These are phyloP conservation scores for Oceanodroma leucorhoa DNA, from an alignment of 2,797 vertebrate species.

Conservation along the genomic window DNA sequence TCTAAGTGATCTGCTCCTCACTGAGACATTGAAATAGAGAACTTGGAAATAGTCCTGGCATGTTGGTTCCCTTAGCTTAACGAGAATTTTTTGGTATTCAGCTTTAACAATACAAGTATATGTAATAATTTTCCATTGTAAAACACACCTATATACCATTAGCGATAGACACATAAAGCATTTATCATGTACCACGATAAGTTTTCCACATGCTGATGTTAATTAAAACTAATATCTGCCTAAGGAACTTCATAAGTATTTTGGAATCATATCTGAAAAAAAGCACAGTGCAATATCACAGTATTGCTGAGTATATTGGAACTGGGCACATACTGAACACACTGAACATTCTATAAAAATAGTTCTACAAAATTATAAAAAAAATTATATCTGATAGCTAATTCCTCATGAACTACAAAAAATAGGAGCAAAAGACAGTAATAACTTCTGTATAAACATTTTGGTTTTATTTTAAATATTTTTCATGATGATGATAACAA, in stretches of 20 bases:
- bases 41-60: background rate
- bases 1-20: background rate
- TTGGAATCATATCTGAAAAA: background rate
- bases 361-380: background rate
- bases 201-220: background rate
- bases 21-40: background rate
- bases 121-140: background rate
- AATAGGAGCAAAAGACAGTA: background rate
- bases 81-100: background rate
- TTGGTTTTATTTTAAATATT: background rate
- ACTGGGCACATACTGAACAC: background rate
- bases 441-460: background rate
- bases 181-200: accelerated
- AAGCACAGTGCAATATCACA: background rate
- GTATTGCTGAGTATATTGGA: background rate
- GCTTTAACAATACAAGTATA: background rate
- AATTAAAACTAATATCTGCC: background rate
- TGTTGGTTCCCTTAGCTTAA: background rate
- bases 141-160: background rate
- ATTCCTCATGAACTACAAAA: background rate
- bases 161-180: background rate
- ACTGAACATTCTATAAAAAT: background rate
- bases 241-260: background rate
- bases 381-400: background rate
- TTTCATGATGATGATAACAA: background rate